Evolutionary conservation across 2,888 invertebrate genomes (phyloP).

Genomic region (Meiosimyza platycephala): DNA sequence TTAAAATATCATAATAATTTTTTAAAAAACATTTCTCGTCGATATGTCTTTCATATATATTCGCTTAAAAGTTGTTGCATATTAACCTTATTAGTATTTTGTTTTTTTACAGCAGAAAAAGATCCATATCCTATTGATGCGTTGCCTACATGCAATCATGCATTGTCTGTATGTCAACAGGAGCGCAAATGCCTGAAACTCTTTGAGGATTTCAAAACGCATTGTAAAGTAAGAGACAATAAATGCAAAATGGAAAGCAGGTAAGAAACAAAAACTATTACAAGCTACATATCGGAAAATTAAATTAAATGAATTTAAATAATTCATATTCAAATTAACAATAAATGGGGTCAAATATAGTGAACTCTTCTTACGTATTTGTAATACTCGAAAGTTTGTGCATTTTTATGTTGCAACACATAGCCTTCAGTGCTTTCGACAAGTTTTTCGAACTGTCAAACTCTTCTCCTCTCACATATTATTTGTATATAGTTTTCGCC

Average conservation of each 20-base stretch:
- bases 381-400: too few species aligned
- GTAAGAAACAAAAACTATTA: conserved; percentile 68
- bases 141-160: conserved; percentile 90
- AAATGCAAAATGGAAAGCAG: conserved; percentile 91
- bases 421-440: too few species aligned
- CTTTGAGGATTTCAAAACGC: conserved; percentile 87
- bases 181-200: conserved; percentile 84
- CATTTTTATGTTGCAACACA: too few species aligned
- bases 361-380: too few species aligned
- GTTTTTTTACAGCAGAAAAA: conserved; percentile 72
- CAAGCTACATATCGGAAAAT: too few species aligned
- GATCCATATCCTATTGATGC: conserved; percentile 91
- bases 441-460: background rate
- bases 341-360: too few species aligned
- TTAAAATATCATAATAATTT: too few species aligned
- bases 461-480: background rate
- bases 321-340: too few species aligned
- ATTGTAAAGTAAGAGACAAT: conserved; percentile 87
- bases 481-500: conserved; percentile 26
- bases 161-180: conserved; percentile 85
- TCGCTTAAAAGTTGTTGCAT: too few species aligned
- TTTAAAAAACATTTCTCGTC: background rate
- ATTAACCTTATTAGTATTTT: background rate
- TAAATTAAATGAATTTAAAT: too few species aligned
- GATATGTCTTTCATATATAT: background rate